Percentiles rank a stretch among this genome's conserved stretches.
These are phyloP conservation scores for Oncorhynchus tshawytscha DNA, from an alignment of 2,113 vertebrate species.

Conservation along the genomic window DNA sequence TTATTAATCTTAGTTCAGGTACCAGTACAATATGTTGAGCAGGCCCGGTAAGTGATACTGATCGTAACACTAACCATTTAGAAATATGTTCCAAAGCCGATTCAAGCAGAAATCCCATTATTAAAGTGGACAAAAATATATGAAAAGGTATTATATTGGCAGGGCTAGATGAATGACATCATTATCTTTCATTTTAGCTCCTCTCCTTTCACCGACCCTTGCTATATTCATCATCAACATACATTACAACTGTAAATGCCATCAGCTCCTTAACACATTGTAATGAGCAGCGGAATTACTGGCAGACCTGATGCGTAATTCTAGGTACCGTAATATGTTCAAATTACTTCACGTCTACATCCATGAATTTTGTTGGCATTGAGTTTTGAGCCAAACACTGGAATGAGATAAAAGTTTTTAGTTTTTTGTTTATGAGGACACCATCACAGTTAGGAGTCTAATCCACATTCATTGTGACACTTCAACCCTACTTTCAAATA, in stretches of 20 bases:
- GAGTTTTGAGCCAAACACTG: slow-evolving; percentile 28
- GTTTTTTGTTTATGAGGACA: neutral
- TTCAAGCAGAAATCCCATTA: slow-evolving; percentile 68
- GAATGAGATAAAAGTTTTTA: slow-evolving; percentile 2
- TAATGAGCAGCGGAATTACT: slow-evolving; percentile 48
- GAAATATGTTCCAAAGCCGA: slow-evolving; percentile 57
- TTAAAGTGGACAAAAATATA: slow-evolving; percentile 61
- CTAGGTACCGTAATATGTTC: slow-evolving; percentile 47
- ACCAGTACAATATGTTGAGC: slow-evolving; percentile 39
- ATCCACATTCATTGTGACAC: neutral
- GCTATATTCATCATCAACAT: slow-evolving; percentile 58
- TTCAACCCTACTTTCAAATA: neutral
- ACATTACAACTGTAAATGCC: slow-evolving; percentile 68
- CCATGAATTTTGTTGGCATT: slow-evolving; percentile 37
- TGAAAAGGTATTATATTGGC: slow-evolving; percentile 55
- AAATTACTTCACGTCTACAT: slow-evolving; percentile 55
- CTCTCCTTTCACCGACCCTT: slow-evolving; percentile 41
- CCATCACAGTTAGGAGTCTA: neutral
- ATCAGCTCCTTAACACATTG: slow-evolving; percentile 63
- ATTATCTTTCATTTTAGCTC: slow-evolving; percentile 64
- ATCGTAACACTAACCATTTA: slow-evolving; percentile 66
- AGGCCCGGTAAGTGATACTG: slow-evolving; percentile 62
- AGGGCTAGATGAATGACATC: slow-evolving; percentile 67
- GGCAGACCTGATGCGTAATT: slow-evolving; percentile 51
- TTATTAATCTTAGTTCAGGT: slow-evolving; percentile 49